phyloP scores from a whole-genome alignment of 2,888 invertebrate genomes.

The Leptothorax acervorum region DNA sequence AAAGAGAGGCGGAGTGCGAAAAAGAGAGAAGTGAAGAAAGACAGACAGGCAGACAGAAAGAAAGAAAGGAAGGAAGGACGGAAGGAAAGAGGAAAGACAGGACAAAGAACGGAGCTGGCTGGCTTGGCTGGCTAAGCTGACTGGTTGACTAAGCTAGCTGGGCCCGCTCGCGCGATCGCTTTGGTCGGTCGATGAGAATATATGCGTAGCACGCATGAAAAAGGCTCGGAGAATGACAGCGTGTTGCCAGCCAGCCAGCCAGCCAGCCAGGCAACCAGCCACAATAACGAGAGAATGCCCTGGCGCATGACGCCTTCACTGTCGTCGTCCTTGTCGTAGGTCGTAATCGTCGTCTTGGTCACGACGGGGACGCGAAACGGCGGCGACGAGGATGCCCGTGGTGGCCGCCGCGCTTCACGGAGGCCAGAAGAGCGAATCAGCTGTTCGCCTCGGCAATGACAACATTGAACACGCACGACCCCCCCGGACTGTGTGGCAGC shows the following conservation, averaged over 20 bases:
- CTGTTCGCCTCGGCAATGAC: conserved; percentile 84
- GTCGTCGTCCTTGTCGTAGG: conserved; percentile 38
- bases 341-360: conserved; percentile 8
- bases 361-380: conserved; percentile 1
- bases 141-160: not conserved
- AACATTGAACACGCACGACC: conserved; percentile 81
- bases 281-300: conserved; percentile 41
- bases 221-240: conserved; percentile 30
- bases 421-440: conserved; percentile 81
- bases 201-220: conserved; percentile 19
- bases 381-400: conserved; percentile 13
- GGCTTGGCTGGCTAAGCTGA: conserved; percentile 56
- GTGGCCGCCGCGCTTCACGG: conserved; percentile 64
- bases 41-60: not conserved
- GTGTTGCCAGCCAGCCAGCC: conserved; percentile 39
- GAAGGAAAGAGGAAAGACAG: conserved; percentile 67
- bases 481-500: conserved; percentile 63
- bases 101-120: conserved; percentile 80
- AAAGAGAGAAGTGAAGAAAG: conserved; percentile 27
- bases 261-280: not conserved
- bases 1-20: not conserved
- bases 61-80: conserved; percentile 42
- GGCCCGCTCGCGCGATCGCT: not conserved
- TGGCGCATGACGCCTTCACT: conserved; percentile 43
- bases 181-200: conserved; percentile 66